phyloP scores from a whole-genome alignment of 2,888 invertebrate genomes.

The Cantharis rufa region DNA sequence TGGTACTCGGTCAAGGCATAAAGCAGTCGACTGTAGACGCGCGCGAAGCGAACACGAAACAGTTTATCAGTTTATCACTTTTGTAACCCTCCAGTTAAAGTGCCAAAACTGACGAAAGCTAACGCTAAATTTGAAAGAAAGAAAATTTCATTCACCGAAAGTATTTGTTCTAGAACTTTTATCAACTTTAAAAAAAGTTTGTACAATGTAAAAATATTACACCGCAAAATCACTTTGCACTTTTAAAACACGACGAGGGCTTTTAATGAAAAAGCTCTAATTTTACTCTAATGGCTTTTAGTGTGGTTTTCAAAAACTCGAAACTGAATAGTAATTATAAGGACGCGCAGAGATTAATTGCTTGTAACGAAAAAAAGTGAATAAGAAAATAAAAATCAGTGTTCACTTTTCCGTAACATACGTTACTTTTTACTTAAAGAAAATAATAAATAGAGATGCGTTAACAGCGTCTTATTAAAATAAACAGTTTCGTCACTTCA shows the following conservation, averaged over 20 bases:
- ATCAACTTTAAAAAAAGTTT: neutral
- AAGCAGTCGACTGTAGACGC: constrained; percentile 29
- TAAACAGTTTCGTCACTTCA: neutral
- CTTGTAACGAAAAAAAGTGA: neutral
- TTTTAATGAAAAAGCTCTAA: constrained; percentile 12
- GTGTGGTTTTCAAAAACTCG: constrained; percentile 18
- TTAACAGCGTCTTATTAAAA: neutral
- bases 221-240: neutral
- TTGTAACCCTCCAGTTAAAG: neutral
- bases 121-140: constrained; percentile 5
- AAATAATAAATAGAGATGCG: neutral
- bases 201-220: neutral
- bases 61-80: constrained; percentile 15
- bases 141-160: neutral
- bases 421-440: neutral
- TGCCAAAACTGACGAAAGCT: neutral
- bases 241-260: neutral
- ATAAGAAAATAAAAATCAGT: neutral
- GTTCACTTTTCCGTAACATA: neutral
- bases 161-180: neutral
- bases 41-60: constrained; percentile 25
- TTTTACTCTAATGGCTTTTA: constrained; percentile 21
- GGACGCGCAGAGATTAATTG: constrained; percentile 5
- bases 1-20: constrained; percentile 23
- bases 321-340: constrained; percentile 12